A percentile compares a stretch with the other conserved stretches of the same genome.
These are phyloP conservation scores for Frankliniella fusca DNA, from an alignment of 2,888 invertebrate genomes.

Conservation along the genomic window DNA sequence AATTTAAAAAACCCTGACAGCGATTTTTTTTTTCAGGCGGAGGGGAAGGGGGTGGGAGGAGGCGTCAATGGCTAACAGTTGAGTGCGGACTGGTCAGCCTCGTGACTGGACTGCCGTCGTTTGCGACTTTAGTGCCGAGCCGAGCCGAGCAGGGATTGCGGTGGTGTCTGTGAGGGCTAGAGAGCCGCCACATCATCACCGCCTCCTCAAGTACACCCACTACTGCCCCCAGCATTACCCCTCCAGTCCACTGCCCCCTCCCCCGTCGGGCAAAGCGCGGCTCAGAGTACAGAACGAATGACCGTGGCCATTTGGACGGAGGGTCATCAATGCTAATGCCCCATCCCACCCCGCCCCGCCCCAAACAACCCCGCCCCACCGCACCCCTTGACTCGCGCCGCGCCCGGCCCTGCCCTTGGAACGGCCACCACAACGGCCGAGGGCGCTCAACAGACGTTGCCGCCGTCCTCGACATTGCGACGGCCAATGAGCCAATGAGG, in stretches of 20 bases:
- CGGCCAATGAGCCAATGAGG: neutral
- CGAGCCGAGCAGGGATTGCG: too few species aligned
- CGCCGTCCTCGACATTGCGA: neutral
- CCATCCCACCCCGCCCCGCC: neutral
- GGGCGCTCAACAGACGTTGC: neutral
- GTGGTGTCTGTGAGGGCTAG: too few species aligned
- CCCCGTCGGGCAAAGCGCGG: neutral
- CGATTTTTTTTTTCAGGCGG: too few species aligned
- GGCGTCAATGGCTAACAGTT: too few species aligned
- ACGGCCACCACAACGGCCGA: neutral
- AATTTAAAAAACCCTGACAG: too few species aligned
- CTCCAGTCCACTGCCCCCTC: too few species aligned
- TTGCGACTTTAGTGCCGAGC: too few species aligned
- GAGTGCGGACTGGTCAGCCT: too few species aligned
- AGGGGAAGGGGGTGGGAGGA: too few species aligned
- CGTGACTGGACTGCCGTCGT: too few species aligned
- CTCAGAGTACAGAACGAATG: neutral
- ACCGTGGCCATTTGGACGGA: neutral
- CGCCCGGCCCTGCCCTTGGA: neutral
- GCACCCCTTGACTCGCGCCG: neutral
- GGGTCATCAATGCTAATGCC: slow-evolving; percentile 10
- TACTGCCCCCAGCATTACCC: too few species aligned
- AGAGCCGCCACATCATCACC: too few species aligned
- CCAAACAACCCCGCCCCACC: neutral
- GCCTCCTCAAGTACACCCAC: neutral